Base-by-base conservation (phyloP, 1,140 invertebrate species). In the Pantala flavescens region DNA sequence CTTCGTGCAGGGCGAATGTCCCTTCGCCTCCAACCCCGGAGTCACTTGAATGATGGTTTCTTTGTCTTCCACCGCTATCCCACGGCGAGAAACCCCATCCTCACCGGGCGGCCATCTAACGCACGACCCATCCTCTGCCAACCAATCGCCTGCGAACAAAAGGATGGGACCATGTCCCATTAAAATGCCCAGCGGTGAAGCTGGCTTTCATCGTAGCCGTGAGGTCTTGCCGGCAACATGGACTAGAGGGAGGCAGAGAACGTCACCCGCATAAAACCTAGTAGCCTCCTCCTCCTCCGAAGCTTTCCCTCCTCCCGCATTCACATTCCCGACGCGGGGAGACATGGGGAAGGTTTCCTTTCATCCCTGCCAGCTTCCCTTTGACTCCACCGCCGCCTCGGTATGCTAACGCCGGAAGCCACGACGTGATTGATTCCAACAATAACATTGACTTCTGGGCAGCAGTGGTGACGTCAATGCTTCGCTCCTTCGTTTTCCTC, bases 391-490 rank as follows among this genome's bases (percentile, higher is more conserved):
- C 49, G 49, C 49, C 49, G 49, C 16, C n/a, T 63, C 49, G 49
- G 49, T 63, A 63, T 63, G 49, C 49, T 16, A 63, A 63, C 49
- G 49, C 49, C 49, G 49, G 49, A 63, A 63, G 49, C 49, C 49
- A 19, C 49, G 49, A 63, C 49, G 49, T 63, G 49, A 63, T 63
- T 63, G 49, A 63, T 63, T 63, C 49, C 49, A 63, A 63, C 49
- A 63, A 63, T 63, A 63, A 63, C 49, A 63, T 63, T 63, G 49
- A 63, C 49, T 63, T 63, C 49, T 63, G 49, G 49, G 49, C 49
- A 19, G 49, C 49, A 12, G 49, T 12, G 49, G 49, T 63, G 49
- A 63, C 49, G 49, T 63, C 49, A 63, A 63, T 63, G 49, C 49
- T 19, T 21, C 49, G 16, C 49, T 21, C 49, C 12, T 16, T 63